Evolutionary conservation across 2,113 vertebrate genomes (phyloP), one percentile per base, ranked within the genome.

Genomic region (Chunga burmeisteri): DNA sequence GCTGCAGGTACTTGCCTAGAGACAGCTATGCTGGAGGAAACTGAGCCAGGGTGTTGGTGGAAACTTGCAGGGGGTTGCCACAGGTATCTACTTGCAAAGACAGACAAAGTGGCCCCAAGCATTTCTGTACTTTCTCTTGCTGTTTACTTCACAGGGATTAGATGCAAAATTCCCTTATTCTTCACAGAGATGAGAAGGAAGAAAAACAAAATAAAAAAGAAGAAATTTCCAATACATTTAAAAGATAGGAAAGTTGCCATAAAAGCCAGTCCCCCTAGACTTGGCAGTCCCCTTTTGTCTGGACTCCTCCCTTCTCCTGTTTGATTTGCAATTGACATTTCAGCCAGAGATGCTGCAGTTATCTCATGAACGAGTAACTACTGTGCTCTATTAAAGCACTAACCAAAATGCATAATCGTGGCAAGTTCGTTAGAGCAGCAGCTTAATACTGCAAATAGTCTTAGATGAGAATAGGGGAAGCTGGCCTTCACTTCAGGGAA

Each of bases 21-120:
- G 40, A 6, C 12, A 38, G 61, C 50, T 2, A 17, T 0, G 18
- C 42, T 2, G 32, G 22, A 26, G 14, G 34, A 40, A 12, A 21
- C 8, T 2, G 14, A 21, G 32, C 3, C 40, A 8, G 49, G 29
- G 16, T 6, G 10, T 1, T 26, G 29, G 10, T 6, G 53, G 11
- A 59, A 42, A 42, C 16, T 11, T 12, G 20, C 25, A 21, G 55
- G 15, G 21, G 5, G 4, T 8, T 46, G 55, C 4, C 1, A 3
- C 1, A 11, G 44, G 3, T 15, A 16, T n/a, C 40, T 42, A 4
- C 77, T 29, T 13, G 38, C 23, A 75, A 13, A 55, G 29, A 65
- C 8, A 46, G 32, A 40, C 17, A 42, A 55, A 58, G 42, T 7
- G 25, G 9, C 67, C 53, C 8, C 6, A 61, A 56, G 12, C 20